Conservation (phyloP, 2,113 vertebrate genomes). For the Origma solitaria region DNA sequence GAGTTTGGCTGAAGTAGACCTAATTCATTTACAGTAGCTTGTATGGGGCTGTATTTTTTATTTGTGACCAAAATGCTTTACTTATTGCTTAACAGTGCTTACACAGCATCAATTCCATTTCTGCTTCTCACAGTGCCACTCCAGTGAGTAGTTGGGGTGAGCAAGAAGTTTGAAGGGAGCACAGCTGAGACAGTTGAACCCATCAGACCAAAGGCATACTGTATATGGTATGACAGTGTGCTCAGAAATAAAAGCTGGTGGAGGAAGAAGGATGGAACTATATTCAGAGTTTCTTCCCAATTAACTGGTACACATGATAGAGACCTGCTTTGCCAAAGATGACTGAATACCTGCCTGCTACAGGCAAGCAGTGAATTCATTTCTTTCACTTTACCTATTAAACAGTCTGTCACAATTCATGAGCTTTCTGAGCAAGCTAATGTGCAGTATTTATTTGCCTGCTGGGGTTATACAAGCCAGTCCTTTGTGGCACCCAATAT, state of each 20-base stretch:
- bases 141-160: rapidly evolving
- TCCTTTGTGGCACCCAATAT: neutral
- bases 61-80: neutral
- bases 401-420: neutral
- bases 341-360: neutral
- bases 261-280: neutral
- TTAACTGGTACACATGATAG: neutral
- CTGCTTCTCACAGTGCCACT: neutral
- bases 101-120: neutral
- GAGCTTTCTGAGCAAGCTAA: neutral
- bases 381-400: neutral
- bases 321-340: neutral
- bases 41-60: neutral
- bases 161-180: neutral
- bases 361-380: neutral
- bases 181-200: neutral
- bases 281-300: neutral
- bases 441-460: neutral
- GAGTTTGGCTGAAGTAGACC: neutral
- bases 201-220: neutral
- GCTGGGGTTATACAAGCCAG: neutral
- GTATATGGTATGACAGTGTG: rapidly evolving
- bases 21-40: neutral
- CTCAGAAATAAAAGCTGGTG: neutral
- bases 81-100: neutral